A percentile compares a stretch with the other conserved stretches of the same genome.
Evolutionary conservation across 1,140 invertebrate species (phyloP).

Genomic region (Drosophila grimshawi): DNA sequence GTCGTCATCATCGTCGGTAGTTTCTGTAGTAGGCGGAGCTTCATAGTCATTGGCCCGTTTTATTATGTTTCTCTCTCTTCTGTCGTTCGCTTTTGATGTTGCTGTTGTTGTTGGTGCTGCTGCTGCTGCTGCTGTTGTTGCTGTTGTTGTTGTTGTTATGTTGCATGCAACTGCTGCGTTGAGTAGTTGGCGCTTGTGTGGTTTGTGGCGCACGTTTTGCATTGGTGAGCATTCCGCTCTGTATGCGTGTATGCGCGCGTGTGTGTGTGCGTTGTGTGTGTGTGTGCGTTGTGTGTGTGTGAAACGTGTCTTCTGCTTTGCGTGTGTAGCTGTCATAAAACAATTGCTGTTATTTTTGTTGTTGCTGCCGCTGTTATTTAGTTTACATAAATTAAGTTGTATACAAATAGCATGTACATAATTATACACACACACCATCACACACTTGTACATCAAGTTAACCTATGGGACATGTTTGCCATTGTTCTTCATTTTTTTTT

Average conservation of each 20-base stretch:
- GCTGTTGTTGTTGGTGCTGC: neutral
- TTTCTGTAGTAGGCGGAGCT: slow-evolving; percentile 82
- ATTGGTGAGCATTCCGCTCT: slow-evolving; percentile 57
- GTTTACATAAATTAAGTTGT: slow-evolving; percentile 49
- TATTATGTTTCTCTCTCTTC: slow-evolving; percentile 76
- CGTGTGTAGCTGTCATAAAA: slow-evolving; percentile 46
- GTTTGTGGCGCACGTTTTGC: slow-evolving; percentile 66
- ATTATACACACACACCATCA: neutral
- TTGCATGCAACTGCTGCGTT: slow-evolving; percentile 59
- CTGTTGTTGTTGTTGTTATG: slow-evolving; percentile 45
- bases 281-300: slow-evolving; percentile 38
- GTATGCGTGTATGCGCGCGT: slow-evolving; percentile 2
- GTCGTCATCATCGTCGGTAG: slow-evolving; percentile 66
- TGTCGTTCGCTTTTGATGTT: slow-evolving; percentile 50
- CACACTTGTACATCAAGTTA: neutral
- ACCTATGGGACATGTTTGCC: neutral
- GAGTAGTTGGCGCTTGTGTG: slow-evolving; percentile 46
- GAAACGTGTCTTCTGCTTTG: slow-evolving; percentile 67
- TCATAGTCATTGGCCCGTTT: slow-evolving; percentile 83
- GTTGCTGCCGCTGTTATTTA: slow-evolving; percentile 28
- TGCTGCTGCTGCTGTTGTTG: slow-evolving; percentile 18
- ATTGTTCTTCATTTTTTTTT: slow-evolving; percentile 15
- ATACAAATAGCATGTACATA: slow-evolving; percentile 5
- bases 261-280: slow-evolving; percentile 38
- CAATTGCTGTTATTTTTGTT: slow-evolving; percentile 11